Base-by-base conservation (phyloP, 2,113 vertebrate species). In the Ondatra zibethicus region DNA sequence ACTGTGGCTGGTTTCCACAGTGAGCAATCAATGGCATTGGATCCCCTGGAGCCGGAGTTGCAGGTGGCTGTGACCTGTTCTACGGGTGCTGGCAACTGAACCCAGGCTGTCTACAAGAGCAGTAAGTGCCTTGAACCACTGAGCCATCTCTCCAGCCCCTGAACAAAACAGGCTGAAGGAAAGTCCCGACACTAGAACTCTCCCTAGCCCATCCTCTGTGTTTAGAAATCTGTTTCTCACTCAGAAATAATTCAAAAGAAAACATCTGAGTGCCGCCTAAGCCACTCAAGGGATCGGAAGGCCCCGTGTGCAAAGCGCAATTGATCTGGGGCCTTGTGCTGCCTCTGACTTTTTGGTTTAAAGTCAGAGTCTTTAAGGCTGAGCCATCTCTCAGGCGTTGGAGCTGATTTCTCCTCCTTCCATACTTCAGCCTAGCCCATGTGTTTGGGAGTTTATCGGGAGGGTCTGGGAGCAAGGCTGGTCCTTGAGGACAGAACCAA, bases 171-270 rank as follows among this genome's bases (percentile, higher is more conserved):
- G 50, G 82, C 27, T 47, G 12, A 27, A n/a, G 55, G 50, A 90
- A 93, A 70, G 76, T 25, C 68, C 25, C 80, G 47, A 50, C 63
- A 47, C 75, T 88, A 80, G 45, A 13, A 70, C 63, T 94, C 94
- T 63, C 81, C 93, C 95, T 55, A 65, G 25, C 50, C 25, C 8
- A 65, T 65, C 31, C n/a, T 87, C 39, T 78, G 50, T 7, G 9
- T 63, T 86, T 91, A 42, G 39, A 73, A 80, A 91, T 61, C 25
- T 72, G 0, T 85, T 93, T 88, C 39, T 82, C 45, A 92, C 84
- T 73, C 36, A 72, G 29, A 95, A 90, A 86, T 92, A 95, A 89
- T 89, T 65, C 31, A n/a, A 39, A 88, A 87, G 45, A 77, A 89
- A 77, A n/a, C 11, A 72, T 52, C 86, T 5, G 0, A 58, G 88